These are phyloP conservation scores for Rhagoletis pomonella DNA, from an alignment of 1,140 invertebrate genomes.

Conservation along the genomic window DNA sequence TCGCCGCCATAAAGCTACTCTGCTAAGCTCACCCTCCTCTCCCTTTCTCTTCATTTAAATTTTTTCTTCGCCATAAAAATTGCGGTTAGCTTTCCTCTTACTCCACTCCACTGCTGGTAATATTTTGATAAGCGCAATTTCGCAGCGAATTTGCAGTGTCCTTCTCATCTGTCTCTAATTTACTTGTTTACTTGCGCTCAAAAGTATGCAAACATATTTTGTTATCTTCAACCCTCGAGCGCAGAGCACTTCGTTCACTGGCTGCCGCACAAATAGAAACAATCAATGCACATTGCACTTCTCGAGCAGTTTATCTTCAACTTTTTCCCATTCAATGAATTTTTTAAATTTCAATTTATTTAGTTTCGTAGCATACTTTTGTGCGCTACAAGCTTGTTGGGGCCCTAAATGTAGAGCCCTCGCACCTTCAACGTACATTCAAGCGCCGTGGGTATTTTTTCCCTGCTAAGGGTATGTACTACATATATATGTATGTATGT, in stretches of 20 bases:
- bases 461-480: neutral
- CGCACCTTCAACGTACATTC: neutral
- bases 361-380: neutral
- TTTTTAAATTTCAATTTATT: slow-evolving; percentile 2
- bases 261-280: neutral
- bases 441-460: neutral
- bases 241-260: neutral
- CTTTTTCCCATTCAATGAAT: neutral
- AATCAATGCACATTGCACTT: neutral
- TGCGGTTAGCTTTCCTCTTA: neutral
- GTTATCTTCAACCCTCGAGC: neutral
- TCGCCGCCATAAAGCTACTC: neutral
- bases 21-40: neutral
- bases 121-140: slow-evolving; percentile 24
- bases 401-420: neutral
- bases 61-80: slow-evolving; percentile 18
- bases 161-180: neutral
- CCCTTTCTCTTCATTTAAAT: neutral
- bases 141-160: slow-evolving; percentile 3
- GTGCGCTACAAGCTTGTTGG: neutral
- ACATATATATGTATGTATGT: neutral
- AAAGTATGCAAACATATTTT: slow-evolving; percentile 41
- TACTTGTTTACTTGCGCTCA: slow-evolving; percentile 20
- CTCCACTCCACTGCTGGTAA: neutral
- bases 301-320: neutral